Conservation (phyloP, 2,113 vertebrate genomes). For the Cardinalis cardinalis region DNA sequence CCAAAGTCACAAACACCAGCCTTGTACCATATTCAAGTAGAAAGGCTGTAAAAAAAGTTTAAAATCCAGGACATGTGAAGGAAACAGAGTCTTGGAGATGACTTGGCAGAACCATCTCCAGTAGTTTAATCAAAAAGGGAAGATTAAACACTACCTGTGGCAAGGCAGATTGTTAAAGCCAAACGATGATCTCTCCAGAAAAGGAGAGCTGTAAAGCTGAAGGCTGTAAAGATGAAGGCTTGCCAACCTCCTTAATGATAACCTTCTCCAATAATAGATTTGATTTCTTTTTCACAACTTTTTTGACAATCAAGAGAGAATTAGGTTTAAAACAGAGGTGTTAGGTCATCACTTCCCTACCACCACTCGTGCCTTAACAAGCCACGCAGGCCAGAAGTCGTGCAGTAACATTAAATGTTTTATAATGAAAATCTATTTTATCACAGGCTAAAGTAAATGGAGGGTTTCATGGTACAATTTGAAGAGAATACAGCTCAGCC, state of each 20-base stretch:
- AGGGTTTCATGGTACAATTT: constrained; percentile 21
- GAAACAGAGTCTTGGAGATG: not conserved
- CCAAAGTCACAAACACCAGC: not conserved
- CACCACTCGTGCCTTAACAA: constrained; percentile 6
- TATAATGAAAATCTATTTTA: constrained; percentile 55
- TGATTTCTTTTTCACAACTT: constrained; percentile 56
- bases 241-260: constrained; percentile 44
- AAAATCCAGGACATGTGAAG: not conserved
- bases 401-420: constrained; percentile 28
- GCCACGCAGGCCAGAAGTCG: not conserved
- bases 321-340: constrained; percentile 46
- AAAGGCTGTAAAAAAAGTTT: constrained; percentile 10
- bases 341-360: constrained; percentile 14
- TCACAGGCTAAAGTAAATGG: constrained; percentile 42
- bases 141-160: constrained; percentile 34
- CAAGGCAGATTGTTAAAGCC: constrained; percentile 23
- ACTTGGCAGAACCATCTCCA: constrained; percentile 20
- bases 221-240: constrained; percentile 40
- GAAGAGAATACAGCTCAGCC: not conserved
- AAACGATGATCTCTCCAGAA: constrained; percentile 30
- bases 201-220: constrained; percentile 45
- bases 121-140: constrained; percentile 46
- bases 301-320: constrained; percentile 31
- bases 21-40: not conserved
- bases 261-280: constrained; percentile 49